These are phyloP conservation scores for Eurosta solidaginis DNA, from an alignment of 1,140 invertebrate genomes.

Conservation along the genomic window DNA sequence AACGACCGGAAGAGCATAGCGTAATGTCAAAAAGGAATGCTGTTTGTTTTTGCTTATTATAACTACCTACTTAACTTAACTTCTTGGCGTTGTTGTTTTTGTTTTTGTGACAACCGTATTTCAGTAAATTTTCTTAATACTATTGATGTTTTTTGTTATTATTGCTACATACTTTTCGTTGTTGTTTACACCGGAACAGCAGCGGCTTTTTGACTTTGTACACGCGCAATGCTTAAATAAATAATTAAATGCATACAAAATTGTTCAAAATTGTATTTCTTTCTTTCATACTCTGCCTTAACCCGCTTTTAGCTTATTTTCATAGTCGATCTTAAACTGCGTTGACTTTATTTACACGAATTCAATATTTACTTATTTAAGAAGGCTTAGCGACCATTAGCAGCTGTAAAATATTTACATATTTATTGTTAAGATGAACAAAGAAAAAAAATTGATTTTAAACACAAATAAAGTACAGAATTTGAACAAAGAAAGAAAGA, in stretches of 20 bases:
- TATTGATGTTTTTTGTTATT: background rate
- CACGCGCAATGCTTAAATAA: background rate
- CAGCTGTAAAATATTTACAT: slow-evolving; percentile 16
- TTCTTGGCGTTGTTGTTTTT: background rate
- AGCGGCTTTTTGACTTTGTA: slow-evolving; percentile 21
- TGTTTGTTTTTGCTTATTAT: background rate
- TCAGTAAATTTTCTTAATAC: slow-evolving; percentile 19
- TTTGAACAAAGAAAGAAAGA: background rate
- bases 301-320: background rate
- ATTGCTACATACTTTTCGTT: background rate
- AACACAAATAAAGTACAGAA: background rate
- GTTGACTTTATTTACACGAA: slow-evolving; percentile 11
- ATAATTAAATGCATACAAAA: background rate
- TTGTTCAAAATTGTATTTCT: background rate
- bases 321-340: background rate
- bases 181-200: slow-evolving; percentile 20
- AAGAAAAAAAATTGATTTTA: slow-evolving; percentile 1
- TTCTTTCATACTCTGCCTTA: background rate
- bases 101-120: background rate
- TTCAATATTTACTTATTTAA: slow-evolving; percentile 14
- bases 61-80: no score
- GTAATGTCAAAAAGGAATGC: slow-evolving; percentile 13
- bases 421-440: background rate
- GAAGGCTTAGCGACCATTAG: slow-evolving; percentile 19
- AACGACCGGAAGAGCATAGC: slow-evolving; percentile 26